Evolutionary conservation across 2,888 invertebrate genomes (phyloP).

Genomic region (Thysanoteuthis rhombus): DNA sequence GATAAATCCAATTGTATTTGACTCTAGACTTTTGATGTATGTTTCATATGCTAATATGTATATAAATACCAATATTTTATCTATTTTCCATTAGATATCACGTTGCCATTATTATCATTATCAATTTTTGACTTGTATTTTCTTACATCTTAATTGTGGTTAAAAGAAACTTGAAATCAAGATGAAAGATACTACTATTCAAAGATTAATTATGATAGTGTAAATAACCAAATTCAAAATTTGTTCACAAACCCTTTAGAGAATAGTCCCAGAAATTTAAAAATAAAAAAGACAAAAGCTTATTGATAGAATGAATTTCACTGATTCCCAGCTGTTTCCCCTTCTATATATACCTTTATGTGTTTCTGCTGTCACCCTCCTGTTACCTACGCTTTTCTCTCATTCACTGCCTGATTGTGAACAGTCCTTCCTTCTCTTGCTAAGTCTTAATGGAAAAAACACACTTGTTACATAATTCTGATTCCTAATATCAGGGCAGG

Average conservation of each 20-base stretch:
- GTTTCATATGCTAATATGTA: not conserved
- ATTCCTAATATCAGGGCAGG: constrained; percentile 21
- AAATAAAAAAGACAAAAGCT: not conserved
- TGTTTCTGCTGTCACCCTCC: constrained; percentile 26
- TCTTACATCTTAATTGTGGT: too few species aligned
- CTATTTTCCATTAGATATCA: too few species aligned
- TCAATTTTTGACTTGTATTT: too few species aligned
- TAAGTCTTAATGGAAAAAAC: constrained; percentile 12
- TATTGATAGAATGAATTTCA: not conserved
- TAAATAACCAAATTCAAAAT: too few species aligned
- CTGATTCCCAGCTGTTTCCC: not conserved
- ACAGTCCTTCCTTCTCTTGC: not conserved
- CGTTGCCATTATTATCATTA: too few species aligned
- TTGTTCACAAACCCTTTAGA: not conserved
- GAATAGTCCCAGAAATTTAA: not conserved
- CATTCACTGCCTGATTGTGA: not conserved
- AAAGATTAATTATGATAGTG: too few species aligned
- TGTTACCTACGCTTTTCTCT: constrained; percentile 24
- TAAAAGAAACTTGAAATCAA: too few species aligned
- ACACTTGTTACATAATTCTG: not conserved
- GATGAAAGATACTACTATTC: too few species aligned
- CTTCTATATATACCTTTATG: constrained; percentile 23
- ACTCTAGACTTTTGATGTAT: not conserved
- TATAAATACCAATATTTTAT: too few species aligned
- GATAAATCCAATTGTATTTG: not conserved